phyloP scores from a whole-genome alignment of 2,797 vertebrate genomes.

The Pseudochaenichthys georgianus region DNA sequence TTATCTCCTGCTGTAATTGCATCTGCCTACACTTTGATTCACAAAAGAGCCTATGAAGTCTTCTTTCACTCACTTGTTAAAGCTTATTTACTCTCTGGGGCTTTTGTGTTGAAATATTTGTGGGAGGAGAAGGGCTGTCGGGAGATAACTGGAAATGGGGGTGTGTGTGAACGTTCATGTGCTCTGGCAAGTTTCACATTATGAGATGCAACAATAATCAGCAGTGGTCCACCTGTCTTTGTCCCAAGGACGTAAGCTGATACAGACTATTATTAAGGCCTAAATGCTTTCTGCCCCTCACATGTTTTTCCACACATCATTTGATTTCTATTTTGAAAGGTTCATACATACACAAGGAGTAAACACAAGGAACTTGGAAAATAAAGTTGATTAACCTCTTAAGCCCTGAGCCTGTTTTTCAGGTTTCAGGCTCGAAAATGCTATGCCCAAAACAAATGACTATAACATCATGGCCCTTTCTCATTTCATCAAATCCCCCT shows the following conservation, averaged over 20 bases:
- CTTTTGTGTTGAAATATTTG: conserved; percentile 70
- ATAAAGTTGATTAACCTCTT: background rate
- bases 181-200: conserved; percentile 38
- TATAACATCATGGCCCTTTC: no score
- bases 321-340: background rate
- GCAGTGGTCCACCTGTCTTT: background rate
- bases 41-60: conserved; percentile 50
- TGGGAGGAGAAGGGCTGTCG: conserved; percentile 50
- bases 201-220: conserved; percentile 18
- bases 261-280: background rate
- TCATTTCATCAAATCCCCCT: no score
- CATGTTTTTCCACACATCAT: background rate
- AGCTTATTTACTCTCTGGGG: conserved; percentile 56
- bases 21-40: conserved; percentile 55
- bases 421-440: no score
- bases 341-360: background rate
- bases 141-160: conserved; percentile 32
- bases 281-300: background rate
- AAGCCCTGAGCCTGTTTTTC: no score
- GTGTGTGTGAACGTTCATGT: conserved; percentile 36
- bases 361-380: background rate
- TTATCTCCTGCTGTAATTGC: conserved; percentile 60
- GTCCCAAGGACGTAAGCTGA: background rate
- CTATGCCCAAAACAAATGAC: no score
- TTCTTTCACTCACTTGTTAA: conserved; percentile 61